Evolutionary conservation across 2,888 invertebrate species (phyloP).

Genomic region (Malthinus flaveolus): DNA sequence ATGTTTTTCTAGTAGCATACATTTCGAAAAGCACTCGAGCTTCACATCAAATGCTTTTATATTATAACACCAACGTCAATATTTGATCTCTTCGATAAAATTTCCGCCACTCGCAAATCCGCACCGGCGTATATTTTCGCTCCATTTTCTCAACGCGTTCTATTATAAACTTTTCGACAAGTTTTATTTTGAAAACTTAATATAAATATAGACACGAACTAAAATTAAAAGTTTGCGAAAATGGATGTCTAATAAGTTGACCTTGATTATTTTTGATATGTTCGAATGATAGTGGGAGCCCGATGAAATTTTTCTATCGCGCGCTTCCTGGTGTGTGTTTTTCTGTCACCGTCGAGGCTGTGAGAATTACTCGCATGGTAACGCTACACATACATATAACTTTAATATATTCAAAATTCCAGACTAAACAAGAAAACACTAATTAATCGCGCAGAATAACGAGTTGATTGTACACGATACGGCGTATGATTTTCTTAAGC

Average conservation of each 20-base stretch:
- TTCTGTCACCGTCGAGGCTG: slow-evolving; percentile 22
- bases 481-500: slow-evolving; percentile 7
- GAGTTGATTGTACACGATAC: slow-evolving; percentile 19
- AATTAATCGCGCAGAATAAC: slow-evolving; percentile 21
- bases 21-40: too few relatives aligned
- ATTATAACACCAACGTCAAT: too few relatives aligned
- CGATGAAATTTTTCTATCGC: slow-evolving; percentile 7
- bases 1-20: too few relatives aligned
- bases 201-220: too few relatives aligned
- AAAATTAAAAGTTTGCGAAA: background rate
- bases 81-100: too few relatives aligned
- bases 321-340: slow-evolving; percentile 16
- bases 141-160: too few relatives aligned
- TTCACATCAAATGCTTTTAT: too few relatives aligned
- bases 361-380: slow-evolving; percentile 12
- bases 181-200: too few relatives aligned
- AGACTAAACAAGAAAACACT: slow-evolving; percentile 21
- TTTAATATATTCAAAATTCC: slow-evolving; percentile 19
- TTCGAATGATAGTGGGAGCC: slow-evolving; percentile 5
- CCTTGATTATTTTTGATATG: slow-evolving; percentile 13
- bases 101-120: too few relatives aligned
- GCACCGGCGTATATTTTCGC: too few relatives aligned
- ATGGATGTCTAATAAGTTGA: slow-evolving; percentile 7
- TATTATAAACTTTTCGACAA: too few relatives aligned
- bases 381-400: slow-evolving; percentile 1